These are phyloP conservation scores for Chaetorhynchus papuensis DNA, from an alignment of 2,113 vertebrate species.

Conservation along the genomic window DNA sequence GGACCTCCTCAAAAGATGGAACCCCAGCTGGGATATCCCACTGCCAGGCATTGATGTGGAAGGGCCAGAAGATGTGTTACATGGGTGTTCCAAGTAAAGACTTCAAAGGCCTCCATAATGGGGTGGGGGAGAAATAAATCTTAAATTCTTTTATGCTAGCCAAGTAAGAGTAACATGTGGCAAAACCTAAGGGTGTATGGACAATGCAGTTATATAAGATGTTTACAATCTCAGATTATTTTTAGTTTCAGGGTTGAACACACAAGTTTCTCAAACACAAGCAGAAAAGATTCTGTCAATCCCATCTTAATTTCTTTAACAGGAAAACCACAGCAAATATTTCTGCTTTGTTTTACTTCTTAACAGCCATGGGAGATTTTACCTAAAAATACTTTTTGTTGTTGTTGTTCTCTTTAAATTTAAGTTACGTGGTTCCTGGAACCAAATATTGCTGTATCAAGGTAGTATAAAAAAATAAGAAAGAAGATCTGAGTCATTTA, in stretches of 20 bases:
- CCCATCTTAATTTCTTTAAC: not conserved
- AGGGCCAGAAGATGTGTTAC: not conserved
- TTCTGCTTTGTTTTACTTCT: not conserved
- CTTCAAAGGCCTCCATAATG: not conserved
- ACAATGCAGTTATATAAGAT: constrained; percentile 28
- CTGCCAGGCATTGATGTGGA: not conserved
- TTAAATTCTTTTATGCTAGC: not conserved
- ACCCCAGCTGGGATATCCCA: not conserved
- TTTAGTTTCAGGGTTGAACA: constrained; percentile 17
- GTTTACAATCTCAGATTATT: constrained; percentile 30
- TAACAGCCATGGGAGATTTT: not conserved
- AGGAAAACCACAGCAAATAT: not conserved
- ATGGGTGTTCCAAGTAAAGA: not conserved
- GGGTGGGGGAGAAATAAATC: not conserved
- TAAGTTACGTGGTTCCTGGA: not conserved
- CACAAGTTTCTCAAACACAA: not conserved
- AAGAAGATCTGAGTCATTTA: not conserved
- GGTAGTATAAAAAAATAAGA: not conserved
- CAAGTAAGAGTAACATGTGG: not conserved
- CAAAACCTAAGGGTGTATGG: constrained; percentile 6
- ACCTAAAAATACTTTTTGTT: not conserved
- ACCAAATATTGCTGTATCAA: not conserved
- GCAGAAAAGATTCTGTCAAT: not conserved
- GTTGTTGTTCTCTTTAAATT: not conserved
- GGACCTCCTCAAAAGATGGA: not conserved